Evolutionary conservation across 2,797 vertebrate genomes (phyloP), one percentile per base, ranked within the genome.

Genomic region (Arnoldichthys spilopterus): DNA sequence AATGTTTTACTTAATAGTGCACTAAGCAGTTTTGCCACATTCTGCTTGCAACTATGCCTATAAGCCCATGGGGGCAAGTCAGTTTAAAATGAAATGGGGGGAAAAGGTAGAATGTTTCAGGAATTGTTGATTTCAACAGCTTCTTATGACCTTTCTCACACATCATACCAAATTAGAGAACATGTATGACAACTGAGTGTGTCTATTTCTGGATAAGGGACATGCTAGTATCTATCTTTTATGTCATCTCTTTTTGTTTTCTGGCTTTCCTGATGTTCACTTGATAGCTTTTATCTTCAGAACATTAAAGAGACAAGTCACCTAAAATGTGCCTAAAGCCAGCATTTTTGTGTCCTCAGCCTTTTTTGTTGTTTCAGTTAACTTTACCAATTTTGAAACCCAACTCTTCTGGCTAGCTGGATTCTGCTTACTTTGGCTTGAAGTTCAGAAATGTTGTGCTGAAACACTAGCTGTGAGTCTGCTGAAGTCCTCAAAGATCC

Each of bases 401-500:
- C 67, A 76, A 34, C 73, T 66, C 16, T 72, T 49, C 47, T 56
- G 22, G 37, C 56, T 47, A 28, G 28, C 32, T 47, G 66, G 67
- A 76, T 80, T 71, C 63, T 32, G 72, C 40, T 43, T 28, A 59
- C 64, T n/a, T 43, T 43, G 37, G 11, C 43, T 47, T 68, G 63
- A 79, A 53, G 63, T 69, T 66, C 78, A 54, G 72, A 49, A 28
- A 6, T 51, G 67, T 45, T 49, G 11, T 69, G 18, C 24, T 49
- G 45, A 69, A 20, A 16, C 6, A 59, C 72, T 63, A 45, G 63
- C 34, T 75, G 30, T 75, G 64, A 75, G n/a, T 74, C 71, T 64
- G 32, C 32, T 78, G 51, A 72, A 72, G 26, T 70, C 47, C 72
- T 70, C 56, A 16, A 24, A 69, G 78, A 70, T 45, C 34, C 15